These are phyloP conservation scores for Chrysomallon squamiferum DNA, from an alignment of 1,140 invertebrate genomes.

Conservation along the genomic window DNA sequence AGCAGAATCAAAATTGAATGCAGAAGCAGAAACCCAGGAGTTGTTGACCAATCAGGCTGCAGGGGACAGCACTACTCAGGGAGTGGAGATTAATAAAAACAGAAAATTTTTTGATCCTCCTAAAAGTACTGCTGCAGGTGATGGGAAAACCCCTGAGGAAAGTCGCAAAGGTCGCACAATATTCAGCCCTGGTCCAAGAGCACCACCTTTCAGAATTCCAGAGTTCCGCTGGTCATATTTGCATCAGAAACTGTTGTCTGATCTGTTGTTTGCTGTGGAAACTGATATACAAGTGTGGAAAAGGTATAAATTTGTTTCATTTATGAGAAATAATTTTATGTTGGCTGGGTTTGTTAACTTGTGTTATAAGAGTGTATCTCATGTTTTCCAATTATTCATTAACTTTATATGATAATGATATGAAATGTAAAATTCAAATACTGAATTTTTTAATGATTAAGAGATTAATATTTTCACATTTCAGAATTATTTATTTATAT, in stretches of 20 bases:
- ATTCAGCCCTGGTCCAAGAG: conserved; percentile 93
- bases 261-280: conserved; percentile 96
- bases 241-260: conserved; percentile 94
- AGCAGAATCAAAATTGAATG: conserved; percentile 1
- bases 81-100: conserved; percentile 1
- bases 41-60: conserved; percentile 5
- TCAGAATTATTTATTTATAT: too few relatives aligned
- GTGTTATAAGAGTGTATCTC: too few relatives aligned
- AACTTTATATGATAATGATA: too few relatives aligned
- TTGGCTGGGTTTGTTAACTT: too few relatives aligned
- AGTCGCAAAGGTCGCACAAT: conserved; percentile 71
- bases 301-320: conserved; percentile 38
- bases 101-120: too few relatives aligned
- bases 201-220: conserved; percentile 97
- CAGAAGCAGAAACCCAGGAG: conserved; percentile 28
- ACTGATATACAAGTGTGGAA: conserved; percentile 95
- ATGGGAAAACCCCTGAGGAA: conserved; percentile 11
- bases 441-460: too few relatives aligned
- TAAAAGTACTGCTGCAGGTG: conserved; percentile 9
- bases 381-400: too few relatives aligned
- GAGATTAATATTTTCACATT: too few relatives aligned
- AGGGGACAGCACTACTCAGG: background rate
- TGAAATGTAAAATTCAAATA: too few relatives aligned
- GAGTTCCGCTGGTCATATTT: conserved; percentile 99
- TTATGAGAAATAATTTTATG: background rate